Evolutionary conservation across 2,113 vertebrate genomes (phyloP).

Genomic region (Psilopogon haemacephalus): DNA sequence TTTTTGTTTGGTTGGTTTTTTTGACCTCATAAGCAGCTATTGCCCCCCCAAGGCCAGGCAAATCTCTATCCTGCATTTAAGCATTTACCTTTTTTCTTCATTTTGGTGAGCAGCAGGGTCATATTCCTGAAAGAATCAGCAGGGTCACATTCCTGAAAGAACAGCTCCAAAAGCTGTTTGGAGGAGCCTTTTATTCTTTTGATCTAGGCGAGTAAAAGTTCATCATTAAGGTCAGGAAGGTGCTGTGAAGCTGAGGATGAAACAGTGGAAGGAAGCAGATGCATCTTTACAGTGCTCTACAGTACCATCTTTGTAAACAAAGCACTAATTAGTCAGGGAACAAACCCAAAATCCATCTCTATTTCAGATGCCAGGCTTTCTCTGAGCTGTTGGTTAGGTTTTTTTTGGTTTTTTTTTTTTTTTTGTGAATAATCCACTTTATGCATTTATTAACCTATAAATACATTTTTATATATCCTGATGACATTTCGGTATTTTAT

Average conservation of each 20-base stretch:
- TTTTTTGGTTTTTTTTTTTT: background rate
- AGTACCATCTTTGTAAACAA: constrained; percentile 24
- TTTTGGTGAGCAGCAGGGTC: background rate
- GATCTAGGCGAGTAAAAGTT: background rate
- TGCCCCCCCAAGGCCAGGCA: background rate
- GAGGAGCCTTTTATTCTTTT: background rate
- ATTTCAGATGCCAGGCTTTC: constrained; percentile 39
- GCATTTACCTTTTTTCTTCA: background rate
- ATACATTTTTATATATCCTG: constrained; percentile 71
- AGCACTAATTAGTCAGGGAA: constrained; percentile 56
- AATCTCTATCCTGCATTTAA: background rate
- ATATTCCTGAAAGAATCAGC: background rate
- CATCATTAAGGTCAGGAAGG: background rate
- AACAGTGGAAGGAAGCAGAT: background rate
- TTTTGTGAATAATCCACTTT: constrained; percentile 56
- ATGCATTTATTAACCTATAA: constrained; percentile 74
- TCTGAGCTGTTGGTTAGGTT: background rate
- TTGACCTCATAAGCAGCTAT: background rate
- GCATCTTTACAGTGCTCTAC: background rate
- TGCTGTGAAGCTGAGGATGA: background rate
- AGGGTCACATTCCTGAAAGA: background rate
- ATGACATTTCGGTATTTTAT: constrained; percentile 77
- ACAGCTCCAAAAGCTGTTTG: background rate
- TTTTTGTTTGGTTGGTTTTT: no score
- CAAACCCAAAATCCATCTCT: constrained; percentile 49